These are phyloP conservation scores for Polypedilum vanderplanki DNA, from an alignment of 1,140 invertebrate species.

Conservation along the genomic window DNA sequence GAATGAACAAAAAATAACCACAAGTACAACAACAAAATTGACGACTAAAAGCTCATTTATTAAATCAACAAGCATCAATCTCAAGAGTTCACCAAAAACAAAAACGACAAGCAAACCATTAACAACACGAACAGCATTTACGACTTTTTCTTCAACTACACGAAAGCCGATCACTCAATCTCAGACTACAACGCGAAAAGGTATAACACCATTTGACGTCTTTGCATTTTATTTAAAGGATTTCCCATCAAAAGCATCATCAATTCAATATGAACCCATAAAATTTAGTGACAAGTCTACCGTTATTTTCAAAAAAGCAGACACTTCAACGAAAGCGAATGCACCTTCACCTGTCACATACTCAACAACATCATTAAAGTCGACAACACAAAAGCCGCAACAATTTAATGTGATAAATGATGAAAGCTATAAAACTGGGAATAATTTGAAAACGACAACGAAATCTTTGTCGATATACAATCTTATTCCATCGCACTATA, in stretches of 20 bases:
- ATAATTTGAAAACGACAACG: background rate
- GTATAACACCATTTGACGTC: background rate
- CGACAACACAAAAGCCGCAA: no score
- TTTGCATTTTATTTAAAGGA: background rate
- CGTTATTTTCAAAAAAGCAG: background rate
- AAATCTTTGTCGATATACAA: background rate
- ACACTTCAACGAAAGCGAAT: background rate
- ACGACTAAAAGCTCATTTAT: background rate
- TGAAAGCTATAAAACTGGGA: background rate
- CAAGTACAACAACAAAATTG: background rate
- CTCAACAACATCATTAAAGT: background rate
- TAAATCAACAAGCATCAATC: background rate
- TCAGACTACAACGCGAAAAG: background rate
- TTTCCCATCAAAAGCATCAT: background rate
- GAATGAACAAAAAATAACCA: background rate
- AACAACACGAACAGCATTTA: background rate
- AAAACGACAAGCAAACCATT: background rate
- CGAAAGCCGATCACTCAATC: background rate
- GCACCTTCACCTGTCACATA: background rate
- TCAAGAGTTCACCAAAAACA: background rate
- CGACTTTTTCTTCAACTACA: background rate
- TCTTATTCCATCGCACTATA: background rate
- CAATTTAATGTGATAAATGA: background rate
- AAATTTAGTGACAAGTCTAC: background rate
- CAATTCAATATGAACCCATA: background rate